A percentile compares a stretch with the other conserved stretches of the same genome.
Conservation (phyloP, 2,888 invertebrate genomes). For the Eilema griseolum region DNA sequence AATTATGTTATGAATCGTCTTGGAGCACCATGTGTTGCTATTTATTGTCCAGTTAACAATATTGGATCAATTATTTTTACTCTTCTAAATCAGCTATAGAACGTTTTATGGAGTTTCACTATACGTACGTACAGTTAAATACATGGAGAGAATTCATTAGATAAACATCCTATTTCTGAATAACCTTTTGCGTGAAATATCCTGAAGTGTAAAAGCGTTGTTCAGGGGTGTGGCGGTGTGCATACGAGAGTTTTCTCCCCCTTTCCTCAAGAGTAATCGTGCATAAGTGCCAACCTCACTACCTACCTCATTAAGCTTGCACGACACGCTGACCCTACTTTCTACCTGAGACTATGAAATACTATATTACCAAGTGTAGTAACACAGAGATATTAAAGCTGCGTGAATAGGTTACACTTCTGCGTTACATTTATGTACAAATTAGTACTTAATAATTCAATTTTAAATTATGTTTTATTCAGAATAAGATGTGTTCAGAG, state of each 20-base stretch:
- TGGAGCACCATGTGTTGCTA: conserved; percentile 27
- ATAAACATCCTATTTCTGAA: conserved; percentile 37
- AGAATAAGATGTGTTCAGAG: not conserved
- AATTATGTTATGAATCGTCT: conserved; percentile 33
- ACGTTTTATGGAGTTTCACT: conserved; percentile 8
- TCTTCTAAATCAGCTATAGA: conserved; percentile 4
- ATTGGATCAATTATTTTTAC: conserved; percentile 26
- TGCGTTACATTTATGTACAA: conserved; percentile 18
- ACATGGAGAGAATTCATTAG: conserved; percentile 30
- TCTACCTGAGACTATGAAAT: conserved; percentile 15
- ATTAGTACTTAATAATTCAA: conserved; percentile 14
- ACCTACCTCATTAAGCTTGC: conserved; percentile 43
- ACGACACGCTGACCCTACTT: conserved; percentile 34
- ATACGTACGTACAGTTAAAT: not conserved
- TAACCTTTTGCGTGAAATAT: conserved; percentile 18
- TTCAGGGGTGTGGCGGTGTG: conserved; percentile 8
- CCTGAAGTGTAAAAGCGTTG: not conserved
- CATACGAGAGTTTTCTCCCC: conserved; percentile 39
- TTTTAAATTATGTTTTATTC: not conserved
- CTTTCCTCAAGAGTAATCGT: conserved; percentile 41
- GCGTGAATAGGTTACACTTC: conserved; percentile 21
- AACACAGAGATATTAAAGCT: conserved; percentile 16
- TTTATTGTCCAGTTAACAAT: conserved; percentile 37
- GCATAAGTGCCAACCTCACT: conserved; percentile 45
- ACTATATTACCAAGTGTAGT: not conserved